Evolutionary conservation across 1,140 invertebrate species (phyloP).

Genomic region (Heliconius hermathena): DNA sequence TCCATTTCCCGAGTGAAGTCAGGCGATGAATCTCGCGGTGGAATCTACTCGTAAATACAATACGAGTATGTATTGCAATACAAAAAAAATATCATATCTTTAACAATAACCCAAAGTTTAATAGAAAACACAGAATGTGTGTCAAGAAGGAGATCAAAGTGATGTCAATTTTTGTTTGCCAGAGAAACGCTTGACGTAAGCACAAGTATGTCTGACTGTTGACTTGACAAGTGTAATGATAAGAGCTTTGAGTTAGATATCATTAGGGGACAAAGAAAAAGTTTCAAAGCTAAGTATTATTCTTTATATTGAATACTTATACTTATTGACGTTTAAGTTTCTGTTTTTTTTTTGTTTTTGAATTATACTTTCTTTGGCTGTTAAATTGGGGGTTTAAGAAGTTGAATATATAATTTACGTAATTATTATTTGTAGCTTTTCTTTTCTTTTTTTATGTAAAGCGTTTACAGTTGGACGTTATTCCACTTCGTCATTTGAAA

Average conservation of each 20-base stretch:
- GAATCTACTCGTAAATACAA: too few species aligned
- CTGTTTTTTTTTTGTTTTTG: too few species aligned
- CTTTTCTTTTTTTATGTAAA: too few species aligned
- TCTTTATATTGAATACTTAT: neutral
- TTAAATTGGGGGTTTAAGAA: too few species aligned
- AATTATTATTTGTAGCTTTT: too few species aligned
- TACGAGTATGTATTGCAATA: too few species aligned
- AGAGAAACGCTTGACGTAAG: conserved; percentile 20
- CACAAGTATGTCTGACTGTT: conserved; percentile 7
- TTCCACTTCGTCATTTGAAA: too few species aligned
- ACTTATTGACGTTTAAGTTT: neutral
- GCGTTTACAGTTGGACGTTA: too few species aligned
- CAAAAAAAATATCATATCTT: neutral
- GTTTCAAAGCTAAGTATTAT: neutral
- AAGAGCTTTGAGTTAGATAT: conserved; percentile 17
- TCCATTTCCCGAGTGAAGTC: too few species aligned
- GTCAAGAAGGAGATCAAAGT: conserved; percentile 22
- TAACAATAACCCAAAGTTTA: neutral
- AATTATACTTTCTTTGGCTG: too few species aligned
- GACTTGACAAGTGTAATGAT: conserved; percentile 28
- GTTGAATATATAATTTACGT: too few species aligned
- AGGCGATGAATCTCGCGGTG: too few species aligned
- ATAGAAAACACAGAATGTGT: neutral
- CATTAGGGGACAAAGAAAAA: neutral
- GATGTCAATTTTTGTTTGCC: conserved; percentile 23